Base-by-base conservation (phyloP, 2,888 invertebrate genomes). In the Clistopyga incitator region DNA sequence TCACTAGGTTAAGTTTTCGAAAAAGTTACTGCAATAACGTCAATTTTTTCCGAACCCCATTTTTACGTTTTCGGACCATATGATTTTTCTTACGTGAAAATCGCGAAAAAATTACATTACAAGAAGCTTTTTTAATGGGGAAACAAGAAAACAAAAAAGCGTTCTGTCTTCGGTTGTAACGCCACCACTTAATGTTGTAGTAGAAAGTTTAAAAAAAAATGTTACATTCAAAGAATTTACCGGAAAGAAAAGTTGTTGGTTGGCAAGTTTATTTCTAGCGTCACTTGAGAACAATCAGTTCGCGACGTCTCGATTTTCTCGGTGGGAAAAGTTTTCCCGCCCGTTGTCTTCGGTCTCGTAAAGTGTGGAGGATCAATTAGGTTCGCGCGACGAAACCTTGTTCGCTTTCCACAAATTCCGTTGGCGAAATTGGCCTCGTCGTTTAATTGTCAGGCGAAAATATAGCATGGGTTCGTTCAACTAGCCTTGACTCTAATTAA, bases 401-500 rank as follows among this genome's bases (percentile, higher is more conserved):
- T 3, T 45, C 42, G 25, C 47, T 67, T 45, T 23, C 8, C 18
- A 15, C n/a, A 42, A 72, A 72, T 38, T 71, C 20, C 29, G n/a
- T 8, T 18, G 6, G 56, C 23, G 10, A 47, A 25, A 67, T 67
- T 23, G 47, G 38, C 38, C 38, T 42, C 42, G 38, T 45, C 8
- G 71, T 20, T 72, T 54, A 56, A 72, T 72, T 20, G 56, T 42
- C 54, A 8, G 8, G 25, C 25, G 4, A 18, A 13, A 11, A 11
- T 29, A 34, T 34, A 34, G 54, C 71, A 18, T 6, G 2, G 29
- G 50, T 23, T n/a, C 61, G 20, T 50, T 50, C 15, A 29, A 29
- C 78, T 25, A 42, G 61, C 59, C 47, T 29, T 25, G 61, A 64
- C 45, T 50, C 25, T 81, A 64, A 70, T 81, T 80, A 68, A 75